Base-by-base conservation (phyloP, 2,797 vertebrate species). In the Trichosurus vulpecula region DNA sequence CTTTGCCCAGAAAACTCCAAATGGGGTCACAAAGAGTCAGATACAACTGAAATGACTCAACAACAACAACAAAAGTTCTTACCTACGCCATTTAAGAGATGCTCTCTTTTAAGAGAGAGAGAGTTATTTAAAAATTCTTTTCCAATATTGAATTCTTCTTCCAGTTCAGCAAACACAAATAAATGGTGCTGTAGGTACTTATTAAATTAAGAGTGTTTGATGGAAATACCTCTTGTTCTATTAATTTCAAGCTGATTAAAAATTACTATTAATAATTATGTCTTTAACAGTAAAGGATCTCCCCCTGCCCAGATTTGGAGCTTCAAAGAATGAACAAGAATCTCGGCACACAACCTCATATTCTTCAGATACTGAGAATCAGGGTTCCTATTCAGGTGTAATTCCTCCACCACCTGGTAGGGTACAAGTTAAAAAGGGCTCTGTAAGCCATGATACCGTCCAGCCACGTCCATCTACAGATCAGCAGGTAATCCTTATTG, bases 321-420 rank as follows among this genome's bases (percentile, higher is more conserved):
- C 99, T 97, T 99, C 99, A 96, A 99, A 99, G 98, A 99, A 99
- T 35, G 99, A 99, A 95, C 99, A 99, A 53, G 99, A 99, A 97
- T 99, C 99, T 89, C 99, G 99, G 97, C 99, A 99, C 47, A 97
- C 99, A 2, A 98, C 99, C 27, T 98, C 99, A 93, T 99, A 99
- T 97, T 98, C 98, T 97, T 99, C 99, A 94, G 99, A 99, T 98
- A 97, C 99, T 30, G 99, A 99, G 98, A 99, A 99, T 96, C 98
- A 99, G 96, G 99, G 99, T 54, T 98, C 99, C 55, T 99, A 99
- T 98, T 98, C 99, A 47, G 99, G 99, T 58, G 99, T 99, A 92
- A 99, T 99, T 97, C 99, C 99, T 96, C 99, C 99, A 94, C 99
- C 99, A 16, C 99, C 99, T 31, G 98, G 99, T 97, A 99, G 99